Conservation (phyloP, 2,888 invertebrate species). For the Rhamphomyia laevipes region DNA sequence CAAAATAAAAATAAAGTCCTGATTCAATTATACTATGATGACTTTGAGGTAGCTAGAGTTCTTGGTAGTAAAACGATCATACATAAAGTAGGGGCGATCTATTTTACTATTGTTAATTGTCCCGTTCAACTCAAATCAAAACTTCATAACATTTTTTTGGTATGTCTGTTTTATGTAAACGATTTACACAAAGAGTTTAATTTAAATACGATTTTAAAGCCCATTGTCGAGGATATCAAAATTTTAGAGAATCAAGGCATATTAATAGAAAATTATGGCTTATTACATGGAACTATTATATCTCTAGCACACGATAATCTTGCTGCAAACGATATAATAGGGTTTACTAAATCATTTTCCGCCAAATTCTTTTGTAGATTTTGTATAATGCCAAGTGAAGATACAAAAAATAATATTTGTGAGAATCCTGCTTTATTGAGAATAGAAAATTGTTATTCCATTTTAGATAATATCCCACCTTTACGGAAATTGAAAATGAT, state of each 20-base stretch:
- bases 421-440: no score
- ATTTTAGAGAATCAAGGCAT: not conserved
- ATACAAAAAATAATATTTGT: not conserved
- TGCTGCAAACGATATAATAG: no score
- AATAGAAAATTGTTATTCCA: no score
- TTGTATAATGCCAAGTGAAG: not conserved
- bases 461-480: no score
- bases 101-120: not conserved
- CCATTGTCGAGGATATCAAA: not conserved
- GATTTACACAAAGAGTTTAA: not conserved
- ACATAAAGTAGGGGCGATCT: not conserved
- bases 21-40: no score
- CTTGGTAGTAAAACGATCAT: not conserved
- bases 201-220: not conserved
- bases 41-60: no score
- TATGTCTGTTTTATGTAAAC: constrained; percentile 2
- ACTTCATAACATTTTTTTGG: not conserved
- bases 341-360: not conserved
- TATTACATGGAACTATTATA: not conserved
- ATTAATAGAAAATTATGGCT: not conserved
- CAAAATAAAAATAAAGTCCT: no score
- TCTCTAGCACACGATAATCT: not conserved
- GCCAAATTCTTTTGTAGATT: constrained; percentile 1
- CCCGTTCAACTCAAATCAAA: not conserved
- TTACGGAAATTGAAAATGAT: no score